These are phyloP conservation scores for Xenopus borealis DNA, from an alignment of 2,113 vertebrate genomes.

Conservation along the genomic window DNA sequence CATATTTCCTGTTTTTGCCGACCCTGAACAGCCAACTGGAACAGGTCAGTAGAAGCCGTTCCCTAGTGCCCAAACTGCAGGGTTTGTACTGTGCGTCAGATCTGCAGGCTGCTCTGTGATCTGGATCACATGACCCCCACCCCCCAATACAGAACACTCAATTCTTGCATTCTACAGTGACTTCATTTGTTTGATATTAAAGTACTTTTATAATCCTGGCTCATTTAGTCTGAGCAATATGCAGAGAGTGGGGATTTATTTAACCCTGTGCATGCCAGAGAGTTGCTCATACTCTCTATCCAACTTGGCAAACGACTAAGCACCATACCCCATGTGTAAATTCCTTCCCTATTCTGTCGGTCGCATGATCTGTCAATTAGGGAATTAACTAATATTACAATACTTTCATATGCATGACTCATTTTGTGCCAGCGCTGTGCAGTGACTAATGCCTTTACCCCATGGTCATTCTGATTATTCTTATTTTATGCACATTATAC, in stretches of 20 bases:
- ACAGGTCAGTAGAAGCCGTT: slow-evolving; percentile 65
- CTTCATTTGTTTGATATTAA: background rate
- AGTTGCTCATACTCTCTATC: background rate
- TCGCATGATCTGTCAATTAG: no score
- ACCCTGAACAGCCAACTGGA: slow-evolving; percentile 49
- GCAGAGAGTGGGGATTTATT: background rate
- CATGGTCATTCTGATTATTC: no score
- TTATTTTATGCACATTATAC: no score
- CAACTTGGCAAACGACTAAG: no score
- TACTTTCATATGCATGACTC: no score
- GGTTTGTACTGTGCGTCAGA: background rate
- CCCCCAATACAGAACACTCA: background rate
- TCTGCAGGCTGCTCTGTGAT: background rate
- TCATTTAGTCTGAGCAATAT: background rate
- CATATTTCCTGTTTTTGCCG: slow-evolving; percentile 71
- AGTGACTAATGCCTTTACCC: no score
- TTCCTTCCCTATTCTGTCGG: no score
- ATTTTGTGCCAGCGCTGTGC: no score
- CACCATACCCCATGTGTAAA: no score
- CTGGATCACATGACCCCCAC: background rate
- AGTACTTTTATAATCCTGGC: background rate
- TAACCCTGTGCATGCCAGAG: background rate
- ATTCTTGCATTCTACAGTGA: background rate
- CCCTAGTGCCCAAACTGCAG: background rate
- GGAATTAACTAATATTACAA: no score